These are phyloP conservation scores for Notarius quadriscutis DNA, from an alignment of 2,113 vertebrate genomes.

Conservation along the genomic window DNA sequence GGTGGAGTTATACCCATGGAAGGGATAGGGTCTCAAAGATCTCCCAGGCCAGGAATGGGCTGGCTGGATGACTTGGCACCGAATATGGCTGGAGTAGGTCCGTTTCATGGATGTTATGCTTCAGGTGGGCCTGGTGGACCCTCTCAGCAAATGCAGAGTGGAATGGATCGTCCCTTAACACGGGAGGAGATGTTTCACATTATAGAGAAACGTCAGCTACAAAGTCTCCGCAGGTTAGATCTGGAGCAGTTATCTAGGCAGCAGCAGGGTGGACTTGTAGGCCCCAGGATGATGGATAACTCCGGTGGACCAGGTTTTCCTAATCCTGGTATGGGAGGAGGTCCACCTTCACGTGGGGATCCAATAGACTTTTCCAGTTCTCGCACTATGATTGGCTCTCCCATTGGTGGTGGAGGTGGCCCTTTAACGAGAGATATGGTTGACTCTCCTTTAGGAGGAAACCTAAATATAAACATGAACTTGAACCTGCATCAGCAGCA, in stretches of 20 bases:
- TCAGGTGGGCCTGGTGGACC: conserved; percentile 67
- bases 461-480: conserved; percentile 86
- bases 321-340: conserved; percentile 66
- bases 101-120: conserved; percentile 79
- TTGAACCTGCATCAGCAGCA: conserved; percentile 83
- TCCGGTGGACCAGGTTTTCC: conserved; percentile 65
- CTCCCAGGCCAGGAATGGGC: conserved; percentile 81
- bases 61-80: conserved; percentile 90
- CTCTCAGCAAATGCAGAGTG: conserved; percentile 77
- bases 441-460: conserved; percentile 78
- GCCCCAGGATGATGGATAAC: conserved; percentile 74
- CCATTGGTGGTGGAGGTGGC: conserved; percentile 69
- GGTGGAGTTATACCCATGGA: conserved; percentile 86
- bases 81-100: conserved; percentile 75
- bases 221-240: conserved; percentile 79
- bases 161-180: conserved; percentile 82
- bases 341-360: conserved; percentile 64
- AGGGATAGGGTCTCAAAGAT: conserved; percentile 81
- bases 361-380: conserved; percentile 85
- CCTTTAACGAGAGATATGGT: conserved; percentile 85
- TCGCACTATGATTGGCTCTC: conserved; percentile 85
- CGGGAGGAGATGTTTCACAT: conserved; percentile 90
- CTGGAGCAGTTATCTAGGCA: conserved; percentile 83
- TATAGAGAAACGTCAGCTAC: conserved; percentile 85
- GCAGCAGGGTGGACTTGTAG: conserved; percentile 72